A percentile compares a stretch with the other conserved stretches of the same genome.
Evolutionary conservation across 1,140 invertebrate genomes (phyloP).

Genomic region (Pollicipes pollicipes): DNA sequence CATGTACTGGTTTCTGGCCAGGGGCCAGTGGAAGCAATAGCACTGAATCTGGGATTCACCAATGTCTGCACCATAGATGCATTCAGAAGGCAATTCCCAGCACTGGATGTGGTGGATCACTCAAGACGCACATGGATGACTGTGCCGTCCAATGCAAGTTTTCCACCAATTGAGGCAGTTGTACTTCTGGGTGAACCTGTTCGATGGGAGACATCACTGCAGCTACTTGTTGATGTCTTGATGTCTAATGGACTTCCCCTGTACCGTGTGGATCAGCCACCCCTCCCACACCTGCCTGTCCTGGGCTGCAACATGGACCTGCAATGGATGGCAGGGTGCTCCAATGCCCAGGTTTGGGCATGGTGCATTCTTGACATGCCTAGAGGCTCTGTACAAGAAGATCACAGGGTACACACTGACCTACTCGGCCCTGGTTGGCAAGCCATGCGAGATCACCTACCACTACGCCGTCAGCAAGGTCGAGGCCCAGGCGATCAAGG

Average conservation of each 20-base stretch:
- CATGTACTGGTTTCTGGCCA: constrained; percentile 49
- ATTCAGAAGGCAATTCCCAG: constrained; percentile 40
- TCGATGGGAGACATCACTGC: constrained; percentile 41
- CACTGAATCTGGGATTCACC: constrained; percentile 44
- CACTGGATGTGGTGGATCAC: constrained; percentile 50
- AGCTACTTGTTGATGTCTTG: constrained; percentile 47
- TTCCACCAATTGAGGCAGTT: constrained; percentile 35
- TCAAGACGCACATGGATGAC: constrained; percentile 34
- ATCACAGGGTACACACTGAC: constrained; percentile 37
- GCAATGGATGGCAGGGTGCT: constrained; percentile 46
- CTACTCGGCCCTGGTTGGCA: constrained; percentile 43
- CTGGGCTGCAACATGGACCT: constrained; percentile 51
- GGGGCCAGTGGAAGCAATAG: constrained; percentile 43
- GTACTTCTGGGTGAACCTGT: constrained; percentile 44
- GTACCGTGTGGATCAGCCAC: constrained; percentile 11
- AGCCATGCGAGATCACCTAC: constrained; percentile 47
- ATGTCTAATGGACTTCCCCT: constrained; percentile 41
- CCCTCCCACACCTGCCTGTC: constrained; percentile 43
- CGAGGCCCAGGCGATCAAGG: constrained; percentile 32
- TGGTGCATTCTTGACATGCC: constrained; percentile 44
- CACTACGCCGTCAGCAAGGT: constrained; percentile 41
- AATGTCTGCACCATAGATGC: constrained; percentile 44
- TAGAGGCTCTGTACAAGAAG: constrained; percentile 46
- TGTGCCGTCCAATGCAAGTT: constrained; percentile 18
- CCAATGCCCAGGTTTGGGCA: constrained; percentile 45